phyloP scores from a whole-genome alignment of 2,797 vertebrate genomes.

The Neosalanx taihuensis region DNA sequence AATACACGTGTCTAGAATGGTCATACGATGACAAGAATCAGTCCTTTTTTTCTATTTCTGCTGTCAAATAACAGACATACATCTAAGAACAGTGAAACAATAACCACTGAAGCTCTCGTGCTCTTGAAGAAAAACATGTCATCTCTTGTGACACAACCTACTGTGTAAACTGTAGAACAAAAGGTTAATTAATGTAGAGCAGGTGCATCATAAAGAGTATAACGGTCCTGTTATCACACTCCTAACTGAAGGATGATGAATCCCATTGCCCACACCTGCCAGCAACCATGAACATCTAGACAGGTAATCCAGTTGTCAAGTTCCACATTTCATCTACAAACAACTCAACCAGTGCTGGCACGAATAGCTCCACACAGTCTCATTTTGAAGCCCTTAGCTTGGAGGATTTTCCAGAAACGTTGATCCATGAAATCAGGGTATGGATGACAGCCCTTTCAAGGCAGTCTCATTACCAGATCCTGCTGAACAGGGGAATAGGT shows the following conservation, averaged over 20 bases:
- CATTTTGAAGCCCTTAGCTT: conserved; percentile 40
- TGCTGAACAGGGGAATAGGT: conserved; percentile 26
- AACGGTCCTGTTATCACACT: conserved; percentile 23
- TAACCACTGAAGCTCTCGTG: conserved; percentile 2
- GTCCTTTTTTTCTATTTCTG: neutral
- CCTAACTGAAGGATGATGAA: conserved; percentile 4
- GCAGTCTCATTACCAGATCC: conserved; percentile 25
- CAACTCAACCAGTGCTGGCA: conserved; percentile 4
- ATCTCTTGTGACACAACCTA: neutral
- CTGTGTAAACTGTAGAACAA: neutral
- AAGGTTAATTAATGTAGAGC: conserved; percentile 21
- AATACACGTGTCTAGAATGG: neutral
- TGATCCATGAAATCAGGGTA: conserved; percentile 56
- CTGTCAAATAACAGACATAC: neutral
- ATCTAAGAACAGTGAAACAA: neutral
- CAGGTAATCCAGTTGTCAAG: conserved; percentile 38
- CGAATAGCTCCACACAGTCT: conserved; percentile 38
- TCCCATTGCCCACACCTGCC: conserved; percentile 7
- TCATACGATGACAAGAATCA: neutral
- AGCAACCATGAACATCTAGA: conserved; percentile 29
- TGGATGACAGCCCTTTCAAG: conserved; percentile 14
- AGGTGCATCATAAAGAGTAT: conserved; percentile 4
- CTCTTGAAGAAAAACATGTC: conserved; percentile 14
- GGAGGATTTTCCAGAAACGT: conserved; percentile 34
- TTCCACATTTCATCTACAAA: conserved; percentile 21